Conservation (phyloP, 2,888 invertebrate genomes). For the Operophtera brumata region DNA sequence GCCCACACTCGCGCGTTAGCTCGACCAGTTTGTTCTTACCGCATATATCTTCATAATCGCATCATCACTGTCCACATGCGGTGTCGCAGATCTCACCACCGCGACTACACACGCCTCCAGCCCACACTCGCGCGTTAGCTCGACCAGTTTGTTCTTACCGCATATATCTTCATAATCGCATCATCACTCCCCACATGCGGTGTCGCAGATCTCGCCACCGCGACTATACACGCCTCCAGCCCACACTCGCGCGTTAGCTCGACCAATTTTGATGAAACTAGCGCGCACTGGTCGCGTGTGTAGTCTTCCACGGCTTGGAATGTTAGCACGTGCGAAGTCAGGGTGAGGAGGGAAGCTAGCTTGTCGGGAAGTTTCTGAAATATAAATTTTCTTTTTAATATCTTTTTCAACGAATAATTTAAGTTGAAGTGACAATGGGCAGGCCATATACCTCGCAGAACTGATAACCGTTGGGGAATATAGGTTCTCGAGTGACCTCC, state of each 20-base stretch:
- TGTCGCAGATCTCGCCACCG: not conserved
- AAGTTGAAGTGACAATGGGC: no score
- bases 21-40: not conserved
- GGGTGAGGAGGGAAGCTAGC: conserved; percentile 2
- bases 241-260: conserved; percentile 8
- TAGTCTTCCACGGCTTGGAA: conserved; percentile 6
- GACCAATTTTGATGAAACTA: conserved; percentile 9
- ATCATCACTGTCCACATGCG: no score
- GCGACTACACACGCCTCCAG: no score
- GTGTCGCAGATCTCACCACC: no score
- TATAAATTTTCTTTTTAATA: no score
- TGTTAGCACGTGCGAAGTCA: conserved; percentile 14
- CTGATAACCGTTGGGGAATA: no score
- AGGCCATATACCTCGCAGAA: no score
- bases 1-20: no score
- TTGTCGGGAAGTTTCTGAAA: conserved; percentile 18
- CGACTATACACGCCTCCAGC: not conserved
- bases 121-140: no score
- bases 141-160: not conserved
- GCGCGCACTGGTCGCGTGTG: not conserved
- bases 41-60: not conserved
- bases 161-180: not conserved
- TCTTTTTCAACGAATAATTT: no score
- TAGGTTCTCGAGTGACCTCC: no score
- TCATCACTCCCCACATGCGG: not conserved